Evolutionary conservation across 2,113 vertebrate species (phyloP).

Genomic region (Strigops habroptila): DNA sequence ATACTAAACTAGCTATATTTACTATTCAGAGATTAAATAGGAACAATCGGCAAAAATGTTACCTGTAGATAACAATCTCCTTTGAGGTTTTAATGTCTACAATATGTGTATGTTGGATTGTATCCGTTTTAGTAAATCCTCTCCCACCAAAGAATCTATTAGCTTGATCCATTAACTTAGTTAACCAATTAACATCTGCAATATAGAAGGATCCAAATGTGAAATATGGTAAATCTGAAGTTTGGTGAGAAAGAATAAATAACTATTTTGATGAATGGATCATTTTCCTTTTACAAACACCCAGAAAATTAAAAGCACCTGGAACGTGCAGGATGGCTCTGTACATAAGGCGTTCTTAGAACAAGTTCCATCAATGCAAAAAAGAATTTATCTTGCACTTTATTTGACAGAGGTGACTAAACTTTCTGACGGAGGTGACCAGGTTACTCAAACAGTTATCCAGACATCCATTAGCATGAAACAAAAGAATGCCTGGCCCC

Average conservation of each 20-base stretch:
- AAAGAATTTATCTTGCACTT: slow-evolving; percentile 28
- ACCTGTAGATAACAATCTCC: background rate
- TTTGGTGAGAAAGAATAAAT: background rate
- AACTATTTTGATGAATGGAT: background rate
- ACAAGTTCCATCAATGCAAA: background rate
- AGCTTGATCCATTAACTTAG: background rate
- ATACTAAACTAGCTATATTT: background rate
- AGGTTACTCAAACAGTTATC: slow-evolving; percentile 57
- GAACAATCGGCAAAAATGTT: background rate
- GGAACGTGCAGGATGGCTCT: background rate
- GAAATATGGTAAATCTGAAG: background rate
- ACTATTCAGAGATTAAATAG: background rate
- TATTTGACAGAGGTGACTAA: slow-evolving; percentile 47
- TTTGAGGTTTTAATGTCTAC: background rate
- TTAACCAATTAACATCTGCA: background rate
- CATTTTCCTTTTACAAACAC: background rate
- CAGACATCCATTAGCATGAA: slow-evolving; percentile 39
- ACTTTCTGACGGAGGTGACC: slow-evolving; percentile 40
- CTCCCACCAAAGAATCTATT: background rate
- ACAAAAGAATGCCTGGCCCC: slow-evolving; percentile 11
- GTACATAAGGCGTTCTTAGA: background rate
- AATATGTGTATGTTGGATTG: background rate
- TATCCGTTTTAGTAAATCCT: background rate
- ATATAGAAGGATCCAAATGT: background rate
- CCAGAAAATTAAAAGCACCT: slow-evolving; percentile 17